Conservation (phyloP, 2,113 vertebrate genomes). For the Sitta europaea region DNA sequence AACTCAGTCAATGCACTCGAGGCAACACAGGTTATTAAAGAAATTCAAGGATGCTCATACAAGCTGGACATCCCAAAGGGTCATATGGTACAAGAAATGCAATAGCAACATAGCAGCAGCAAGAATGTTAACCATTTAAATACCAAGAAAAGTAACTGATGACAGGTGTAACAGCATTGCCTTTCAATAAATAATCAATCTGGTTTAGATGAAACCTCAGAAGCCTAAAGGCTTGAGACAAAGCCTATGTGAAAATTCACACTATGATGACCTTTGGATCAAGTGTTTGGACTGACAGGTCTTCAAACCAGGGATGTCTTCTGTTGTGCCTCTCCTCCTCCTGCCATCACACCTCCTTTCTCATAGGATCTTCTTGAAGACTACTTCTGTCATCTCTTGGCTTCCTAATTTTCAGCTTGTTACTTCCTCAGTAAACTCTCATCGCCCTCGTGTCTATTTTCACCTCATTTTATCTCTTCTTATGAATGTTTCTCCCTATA, state of each 20-base stretch:
- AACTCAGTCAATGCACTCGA: background rate
- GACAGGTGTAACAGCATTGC: background rate
- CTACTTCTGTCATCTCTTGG: background rate
- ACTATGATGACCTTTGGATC: background rate
- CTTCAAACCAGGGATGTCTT: background rate
- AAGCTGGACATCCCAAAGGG: background rate
- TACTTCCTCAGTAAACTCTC: background rate
- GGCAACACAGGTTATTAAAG: background rate
- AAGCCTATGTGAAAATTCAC: background rate
- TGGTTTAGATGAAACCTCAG: background rate
- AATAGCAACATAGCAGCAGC: background rate
- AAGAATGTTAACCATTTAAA: background rate
- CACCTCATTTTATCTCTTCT: background rate
- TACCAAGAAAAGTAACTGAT: background rate
- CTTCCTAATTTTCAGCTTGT: background rate
- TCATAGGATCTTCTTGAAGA: background rate
- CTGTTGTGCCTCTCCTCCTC: background rate
- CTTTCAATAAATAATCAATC: background rate
- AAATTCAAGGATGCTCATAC: background rate
- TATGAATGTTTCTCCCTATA: background rate
- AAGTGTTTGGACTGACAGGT: background rate
- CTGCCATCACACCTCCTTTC: background rate
- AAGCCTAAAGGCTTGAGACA: background rate
- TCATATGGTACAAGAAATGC: background rate
- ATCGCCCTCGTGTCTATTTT: background rate